Base-by-base conservation (phyloP, 2,888 invertebrate genomes). In the Cephus pulcher region DNA sequence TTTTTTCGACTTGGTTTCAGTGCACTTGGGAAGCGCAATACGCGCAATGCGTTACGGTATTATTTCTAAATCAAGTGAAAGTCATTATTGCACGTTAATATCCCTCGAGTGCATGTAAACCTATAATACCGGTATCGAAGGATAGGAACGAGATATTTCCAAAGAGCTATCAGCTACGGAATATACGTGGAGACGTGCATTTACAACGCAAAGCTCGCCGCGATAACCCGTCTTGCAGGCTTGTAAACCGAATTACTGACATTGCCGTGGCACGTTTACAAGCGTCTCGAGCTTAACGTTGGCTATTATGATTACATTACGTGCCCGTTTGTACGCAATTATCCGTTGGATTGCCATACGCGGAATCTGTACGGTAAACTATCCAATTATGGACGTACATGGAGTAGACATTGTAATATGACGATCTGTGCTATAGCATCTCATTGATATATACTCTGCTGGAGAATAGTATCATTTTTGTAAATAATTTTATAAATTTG, bases 201-300 rank as follows among this genome's bases (percentile, higher is more conserved):
- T 56, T 56, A 23, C 56, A 56, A 56, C 23, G 56, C 56, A 56
- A 56, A 56, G 56, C 56, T 56, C 56, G 56, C 15, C 56, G 56
- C 56, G 56, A 56, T 56, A 56, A 70, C 71, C 70, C 70, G n/a
- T 70, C 40, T 71, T 40, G 35, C 68, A 56, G 37, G 73, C 73
- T 32, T 40, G 34, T 74, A 76, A 85, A 85, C 84, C 81, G 84
- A 87, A 86, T 87, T 87, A 86, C 84, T 83, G 79, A 85, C 82
- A 86, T 83, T 85, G 84, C 81, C 82, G 81, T 80, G 77, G 78
- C 78, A 82, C 82, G 85, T 82, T 86, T 84, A 82, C 85, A 83
- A 83, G 84, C 83, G 81, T 83, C 84, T 82, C 83, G 83, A 81
- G 83, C 82, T 83, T 84, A 84, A 78, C 80, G 80, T 68, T 75